Evolutionary conservation across 2,113 vertebrate species (phyloP).

Genomic region (Henicopernis longicauda): DNA sequence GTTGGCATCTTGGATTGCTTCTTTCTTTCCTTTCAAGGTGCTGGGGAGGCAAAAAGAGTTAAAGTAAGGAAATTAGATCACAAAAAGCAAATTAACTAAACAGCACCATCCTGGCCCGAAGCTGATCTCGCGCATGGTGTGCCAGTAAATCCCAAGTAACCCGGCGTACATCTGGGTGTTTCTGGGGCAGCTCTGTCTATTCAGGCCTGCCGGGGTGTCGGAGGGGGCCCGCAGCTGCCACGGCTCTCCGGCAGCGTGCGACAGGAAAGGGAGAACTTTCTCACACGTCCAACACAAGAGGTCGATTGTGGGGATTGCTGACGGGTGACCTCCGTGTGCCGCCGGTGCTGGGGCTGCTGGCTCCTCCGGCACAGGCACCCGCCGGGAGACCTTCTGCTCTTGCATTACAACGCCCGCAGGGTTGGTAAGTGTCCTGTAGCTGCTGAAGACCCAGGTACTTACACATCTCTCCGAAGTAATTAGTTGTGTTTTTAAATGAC

Average conservation of each 20-base stretch:
- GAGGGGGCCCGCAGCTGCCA: conserved; percentile 39
- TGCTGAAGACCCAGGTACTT: not conserved
- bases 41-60: not conserved
- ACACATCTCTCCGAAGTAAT: not conserved
- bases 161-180: conserved; percentile 24
- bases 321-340: not conserved
- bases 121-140: not conserved
- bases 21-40: not conserved
- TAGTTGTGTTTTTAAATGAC: conserved; percentile 14
- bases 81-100: not conserved
- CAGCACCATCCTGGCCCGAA: not conserved
- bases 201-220: not conserved
- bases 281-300: conserved; percentile 52
- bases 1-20: not conserved
- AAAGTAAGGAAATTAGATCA: conserved; percentile 36
- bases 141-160: not conserved
- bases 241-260: conserved; percentile 34
- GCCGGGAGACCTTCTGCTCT: not conserved
- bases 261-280: conserved; percentile 67
- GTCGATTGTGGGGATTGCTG: conserved; percentile 45
- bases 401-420: not conserved
- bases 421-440: not conserved
- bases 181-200: conserved; percentile 26
- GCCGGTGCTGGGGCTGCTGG: not conserved
- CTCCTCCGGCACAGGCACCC: not conserved